These are phyloP conservation scores for Pimpla rufipes DNA, from an alignment of 2,888 invertebrate species.

Conservation along the genomic window DNA sequence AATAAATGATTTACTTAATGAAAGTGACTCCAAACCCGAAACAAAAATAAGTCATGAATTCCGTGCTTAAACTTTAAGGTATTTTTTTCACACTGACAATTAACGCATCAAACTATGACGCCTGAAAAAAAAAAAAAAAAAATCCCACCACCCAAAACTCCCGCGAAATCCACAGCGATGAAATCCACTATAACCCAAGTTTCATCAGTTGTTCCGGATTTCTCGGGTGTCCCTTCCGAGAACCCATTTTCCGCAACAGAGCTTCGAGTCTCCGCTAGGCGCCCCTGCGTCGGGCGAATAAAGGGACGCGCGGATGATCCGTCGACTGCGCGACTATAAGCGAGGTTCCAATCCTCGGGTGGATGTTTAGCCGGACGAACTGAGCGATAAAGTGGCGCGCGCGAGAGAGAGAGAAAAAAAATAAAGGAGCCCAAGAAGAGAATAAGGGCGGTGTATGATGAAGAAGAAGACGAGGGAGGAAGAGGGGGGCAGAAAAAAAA, in stretches of 20 bases:
- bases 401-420: slow-evolving; percentile 28
- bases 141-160: too few species aligned
- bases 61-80: too few species aligned
- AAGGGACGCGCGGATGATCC: slow-evolving; percentile 37
- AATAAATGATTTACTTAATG: too few species aligned
- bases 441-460: slow-evolving; percentile 27
- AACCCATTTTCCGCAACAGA: slow-evolving; percentile 16
- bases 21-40: too few species aligned
- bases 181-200: neutral
- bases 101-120: too few species aligned
- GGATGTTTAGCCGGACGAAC: slow-evolving; percentile 37
- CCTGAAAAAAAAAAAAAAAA: neutral
- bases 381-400: slow-evolving; percentile 28
- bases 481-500: slow-evolving; percentile 70
- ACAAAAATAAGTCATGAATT: too few species aligned
- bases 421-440: slow-evolving; percentile 41
- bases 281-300: slow-evolving; percentile 22
- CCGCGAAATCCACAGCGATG: too few species aligned
- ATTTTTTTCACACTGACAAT: too few species aligned
- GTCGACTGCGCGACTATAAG: slow-evolving; percentile 35
- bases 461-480: slow-evolving; percentile 44
- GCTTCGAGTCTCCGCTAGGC: neutral
- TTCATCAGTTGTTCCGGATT: slow-evolving; percentile 20
- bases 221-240: neutral
- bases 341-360: neutral